Evolutionary conservation across 2,797 vertebrate genomes (phyloP), one percentile per base, ranked within the genome.

Genomic region (Phoeniculus purpureus): DNA sequence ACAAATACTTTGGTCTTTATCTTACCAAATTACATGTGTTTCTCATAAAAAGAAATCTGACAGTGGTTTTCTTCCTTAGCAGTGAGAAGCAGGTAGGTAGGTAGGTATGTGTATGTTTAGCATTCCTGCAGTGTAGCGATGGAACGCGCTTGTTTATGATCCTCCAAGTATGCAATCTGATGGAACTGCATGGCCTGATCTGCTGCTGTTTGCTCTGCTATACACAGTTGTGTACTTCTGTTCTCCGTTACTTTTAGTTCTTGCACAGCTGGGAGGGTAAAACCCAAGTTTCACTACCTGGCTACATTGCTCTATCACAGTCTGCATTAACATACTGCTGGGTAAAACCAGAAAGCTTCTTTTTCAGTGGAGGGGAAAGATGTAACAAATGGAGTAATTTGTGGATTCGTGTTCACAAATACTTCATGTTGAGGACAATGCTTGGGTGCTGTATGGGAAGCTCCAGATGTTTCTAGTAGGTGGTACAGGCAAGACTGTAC

Each of bases 191-290:
- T n/a, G 45, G 27, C n/a, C 29, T 85, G 40, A 29, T 52, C 59
- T 68, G 50, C 50, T n/a, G 54, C 19, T 62, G 12, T 26, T 66
- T 70, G 19, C 65, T 75, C 55, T 91, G 47, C 62, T 54, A 2
- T 19, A 34, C 7, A 9, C 18, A 67, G 2, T 26, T 22, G 25
- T n/a, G 26, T 37, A 5, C 0, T 0, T 17, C 4, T 22, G 15
- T 45, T 60, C n/a, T 50, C 15, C 45, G 20, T 48, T 71, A 22
- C 45, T 48, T 19, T 51, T 47, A 9, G 48, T 47, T 59, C 31
- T 58, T 43, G 58, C 0, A 0, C 20, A 25, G 17, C 13, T 68
- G 51, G 16, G 25, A 58, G 9, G 7, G 43, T 20, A 45, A 55
- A 72, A 45, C 5, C 15, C 29, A 34, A 31, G 27, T 81, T 66